Conservation (phyloP, 2,888 invertebrate genomes). For the Tetramorium bicarinatum region DNA sequence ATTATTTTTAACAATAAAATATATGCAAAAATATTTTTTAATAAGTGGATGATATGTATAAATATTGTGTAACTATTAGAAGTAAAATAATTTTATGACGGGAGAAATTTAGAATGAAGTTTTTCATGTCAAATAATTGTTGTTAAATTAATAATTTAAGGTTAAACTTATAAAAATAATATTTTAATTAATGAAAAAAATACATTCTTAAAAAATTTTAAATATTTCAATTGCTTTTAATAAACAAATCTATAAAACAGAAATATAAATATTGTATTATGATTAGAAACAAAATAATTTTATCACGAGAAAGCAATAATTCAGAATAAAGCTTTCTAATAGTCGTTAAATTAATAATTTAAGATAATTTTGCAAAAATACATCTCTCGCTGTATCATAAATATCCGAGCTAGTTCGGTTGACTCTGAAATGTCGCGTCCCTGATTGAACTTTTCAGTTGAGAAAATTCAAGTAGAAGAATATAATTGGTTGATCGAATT, state of each 20-base stretch:
- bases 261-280: background rate
- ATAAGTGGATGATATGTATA: background rate
- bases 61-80: background rate
- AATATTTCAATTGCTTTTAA: background rate
- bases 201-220: background rate
- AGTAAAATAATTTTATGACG: background rate
- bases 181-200: background rate
- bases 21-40: background rate
- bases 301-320: background rate
- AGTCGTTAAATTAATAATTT: slow-evolving; percentile 12
- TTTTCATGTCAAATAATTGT: background rate
- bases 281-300: background rate
- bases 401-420: slow-evolving; percentile 16
- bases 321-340: background rate
- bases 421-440: slow-evolving; percentile 33
- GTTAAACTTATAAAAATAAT: slow-evolving; percentile 3
- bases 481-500: slow-evolving; percentile 61
- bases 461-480: slow-evolving; percentile 55
- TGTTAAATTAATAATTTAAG: background rate
- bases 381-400: background rate
- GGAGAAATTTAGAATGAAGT: background rate
- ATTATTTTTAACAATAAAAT: background rate
- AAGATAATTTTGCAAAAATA: slow-evolving; percentile 4
- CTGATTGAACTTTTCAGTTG: slow-evolving; percentile 53
- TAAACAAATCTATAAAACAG: background rate